phyloP scores from a whole-genome alignment of 2,113 vertebrate species.

The Microcebus griseorufus region DNA sequence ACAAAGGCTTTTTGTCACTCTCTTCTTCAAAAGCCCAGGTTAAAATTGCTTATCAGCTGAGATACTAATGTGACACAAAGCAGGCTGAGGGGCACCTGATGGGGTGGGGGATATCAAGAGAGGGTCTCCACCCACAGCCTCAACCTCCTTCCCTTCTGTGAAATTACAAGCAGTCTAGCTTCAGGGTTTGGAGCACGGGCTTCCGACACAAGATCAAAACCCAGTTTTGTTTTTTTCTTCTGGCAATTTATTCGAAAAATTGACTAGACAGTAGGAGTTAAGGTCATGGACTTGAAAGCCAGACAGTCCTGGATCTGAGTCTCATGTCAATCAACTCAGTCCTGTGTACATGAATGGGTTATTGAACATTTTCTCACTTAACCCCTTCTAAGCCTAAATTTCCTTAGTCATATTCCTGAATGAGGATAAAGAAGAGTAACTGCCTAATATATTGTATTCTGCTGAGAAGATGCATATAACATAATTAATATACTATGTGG shows the following conservation, averaged over 20 bases:
- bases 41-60: constrained; percentile 8
- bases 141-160: background rate
- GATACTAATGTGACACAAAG: constrained; percentile 30
- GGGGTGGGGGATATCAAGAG: background rate
- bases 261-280: background rate
- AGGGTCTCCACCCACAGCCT: background rate
- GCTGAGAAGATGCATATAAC: background rate
- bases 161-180: background rate
- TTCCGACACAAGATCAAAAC: background rate
- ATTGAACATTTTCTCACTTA: background rate
- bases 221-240: background rate
- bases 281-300: background rate
- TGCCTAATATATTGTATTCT: background rate
- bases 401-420: background rate
- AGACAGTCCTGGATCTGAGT: background rate
- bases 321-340: background rate
- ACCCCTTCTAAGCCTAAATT: background rate
- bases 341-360: background rate
- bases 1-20: constrained; percentile 84
- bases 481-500: background rate
- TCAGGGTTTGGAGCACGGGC: background rate
- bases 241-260: background rate
- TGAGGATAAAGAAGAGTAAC: background rate
- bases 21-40: constrained; percentile 46
- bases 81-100: background rate